phyloP scores from a whole-genome alignment of 2,113 vertebrate genomes.

The Seriola rivoliana region DNA sequence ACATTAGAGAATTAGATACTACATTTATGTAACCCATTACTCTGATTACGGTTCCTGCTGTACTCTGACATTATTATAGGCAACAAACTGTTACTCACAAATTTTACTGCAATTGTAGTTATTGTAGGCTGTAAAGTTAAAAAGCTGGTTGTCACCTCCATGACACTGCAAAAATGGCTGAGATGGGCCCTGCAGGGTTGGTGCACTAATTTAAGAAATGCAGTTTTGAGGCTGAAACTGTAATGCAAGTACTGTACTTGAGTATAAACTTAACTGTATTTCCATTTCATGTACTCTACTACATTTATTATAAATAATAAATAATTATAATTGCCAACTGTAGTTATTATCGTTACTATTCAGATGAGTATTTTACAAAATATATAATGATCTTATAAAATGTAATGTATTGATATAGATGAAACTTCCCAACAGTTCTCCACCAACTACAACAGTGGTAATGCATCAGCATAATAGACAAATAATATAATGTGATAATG shows the following conservation, averaged over 20 bases:
- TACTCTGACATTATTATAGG: constrained; percentile 68
- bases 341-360: too few relatives aligned
- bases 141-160: constrained; percentile 36
- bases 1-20: constrained; percentile 39
- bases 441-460: neutral
- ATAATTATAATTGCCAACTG: too few relatives aligned
- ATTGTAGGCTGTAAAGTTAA: constrained; percentile 55
- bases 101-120: constrained; percentile 53
- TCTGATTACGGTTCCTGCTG: constrained; percentile 58
- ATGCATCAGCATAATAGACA: neutral
- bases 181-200: constrained; percentile 1
- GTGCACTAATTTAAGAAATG: constrained; percentile 14
- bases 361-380: neutral
- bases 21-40: constrained; percentile 56
- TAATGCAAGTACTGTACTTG: neutral
- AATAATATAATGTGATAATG: neutral
- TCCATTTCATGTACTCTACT: too few relatives aligned
- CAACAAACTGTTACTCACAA: constrained; percentile 41
- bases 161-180: constrained; percentile 15
- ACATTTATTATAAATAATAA: neutral
- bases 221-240: neutral
- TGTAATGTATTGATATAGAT: neutral
- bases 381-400: neutral
- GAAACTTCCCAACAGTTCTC: neutral
- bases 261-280: neutral